These are phyloP conservation scores for Blastobasis lacticolella DNA, from an alignment of 2,888 invertebrate species.

Conservation along the genomic window DNA sequence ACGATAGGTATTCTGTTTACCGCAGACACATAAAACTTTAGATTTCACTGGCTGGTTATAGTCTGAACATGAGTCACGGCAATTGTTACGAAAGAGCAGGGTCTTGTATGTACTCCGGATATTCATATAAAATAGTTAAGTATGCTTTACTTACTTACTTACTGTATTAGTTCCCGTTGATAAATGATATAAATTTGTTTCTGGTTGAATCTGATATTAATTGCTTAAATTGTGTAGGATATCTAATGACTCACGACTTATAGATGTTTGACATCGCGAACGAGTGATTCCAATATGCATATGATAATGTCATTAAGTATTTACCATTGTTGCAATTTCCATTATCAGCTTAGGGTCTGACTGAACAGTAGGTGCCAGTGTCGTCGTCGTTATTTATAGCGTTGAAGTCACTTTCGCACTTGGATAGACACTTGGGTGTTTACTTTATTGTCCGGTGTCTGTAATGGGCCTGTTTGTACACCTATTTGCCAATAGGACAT, in stretches of 20 bases:
- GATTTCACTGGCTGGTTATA: not conserved
- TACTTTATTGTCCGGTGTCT: constrained; percentile 9
- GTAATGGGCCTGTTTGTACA: too few relatives aligned
- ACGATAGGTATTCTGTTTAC: not conserved
- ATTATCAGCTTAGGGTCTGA: constrained; percentile 4
- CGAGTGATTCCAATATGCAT: not conserved
- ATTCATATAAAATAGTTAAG: too few relatives aligned
- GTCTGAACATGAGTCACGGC: constrained; percentile 1
- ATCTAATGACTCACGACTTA: too few relatives aligned
- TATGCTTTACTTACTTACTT: too few relatives aligned
- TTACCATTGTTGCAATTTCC: not conserved
- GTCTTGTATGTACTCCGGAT: too few relatives aligned
- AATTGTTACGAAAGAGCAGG: too few relatives aligned
- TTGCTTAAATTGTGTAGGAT: too few relatives aligned
- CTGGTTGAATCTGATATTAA: too few relatives aligned
- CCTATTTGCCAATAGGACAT: too few relatives aligned
- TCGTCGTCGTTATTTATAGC: constrained; percentile 53
- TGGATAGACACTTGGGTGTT: constrained; percentile 21
- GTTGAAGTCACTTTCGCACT: constrained; percentile 53
- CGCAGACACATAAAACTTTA: not conserved
- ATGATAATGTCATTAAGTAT: not conserved
- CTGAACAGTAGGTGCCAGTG: constrained; percentile 26
- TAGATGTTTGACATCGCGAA: too few relatives aligned
- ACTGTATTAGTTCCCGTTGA: too few relatives aligned
- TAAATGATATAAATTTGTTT: too few relatives aligned